phyloP scores from a whole-genome alignment of 2,888 invertebrate species.

The Proisotoma minuta region DNA sequence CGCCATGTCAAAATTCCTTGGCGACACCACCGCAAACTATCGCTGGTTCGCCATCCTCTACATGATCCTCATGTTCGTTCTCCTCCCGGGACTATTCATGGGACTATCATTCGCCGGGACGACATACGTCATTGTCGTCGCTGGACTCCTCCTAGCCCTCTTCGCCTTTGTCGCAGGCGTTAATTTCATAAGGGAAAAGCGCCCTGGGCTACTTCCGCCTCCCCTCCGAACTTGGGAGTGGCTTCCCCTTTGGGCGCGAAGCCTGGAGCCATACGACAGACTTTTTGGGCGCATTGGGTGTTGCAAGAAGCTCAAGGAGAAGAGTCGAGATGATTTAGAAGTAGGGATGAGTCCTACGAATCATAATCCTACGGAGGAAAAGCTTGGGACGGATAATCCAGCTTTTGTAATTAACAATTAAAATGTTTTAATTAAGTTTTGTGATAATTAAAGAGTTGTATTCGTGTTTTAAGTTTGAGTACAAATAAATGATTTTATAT shows the following conservation, averaged over 20 bases:
- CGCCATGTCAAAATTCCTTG: slow-evolving; percentile 53
- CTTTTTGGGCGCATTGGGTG: slow-evolving; percentile 19
- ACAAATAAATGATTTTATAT: too few species aligned
- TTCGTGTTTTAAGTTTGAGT: too few species aligned
- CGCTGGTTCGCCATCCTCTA: slow-evolving; percentile 58
- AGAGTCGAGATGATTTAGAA: slow-evolving; percentile 16
- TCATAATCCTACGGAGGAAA: neutral
- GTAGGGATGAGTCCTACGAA: too few species aligned
- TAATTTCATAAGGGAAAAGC: slow-evolving; percentile 50
- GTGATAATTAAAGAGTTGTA: too few species aligned
- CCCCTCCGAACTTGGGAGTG: slow-evolving; percentile 50
- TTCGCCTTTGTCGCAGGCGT: slow-evolving; percentile 49
- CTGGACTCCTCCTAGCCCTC: slow-evolving; percentile 48
- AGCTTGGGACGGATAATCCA: neutral
- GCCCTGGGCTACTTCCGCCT: slow-evolving; percentile 49
- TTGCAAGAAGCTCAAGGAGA: slow-evolving; percentile 31
- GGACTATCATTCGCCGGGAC: slow-evolving; percentile 50
- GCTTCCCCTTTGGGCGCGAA: slow-evolving; percentile 51
- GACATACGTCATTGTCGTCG: slow-evolving; percentile 32
- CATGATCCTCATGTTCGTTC: slow-evolving; percentile 51
- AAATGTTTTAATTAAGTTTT: too few species aligned
- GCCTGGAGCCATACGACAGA: slow-evolving; percentile 51
- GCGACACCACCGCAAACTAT: slow-evolving; percentile 56
- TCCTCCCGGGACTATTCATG: slow-evolving; percentile 50
- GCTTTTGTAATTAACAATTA: too few species aligned